Conservation (phyloP, 2,888 invertebrate species). For the Galerucella calmariensis region DNA sequence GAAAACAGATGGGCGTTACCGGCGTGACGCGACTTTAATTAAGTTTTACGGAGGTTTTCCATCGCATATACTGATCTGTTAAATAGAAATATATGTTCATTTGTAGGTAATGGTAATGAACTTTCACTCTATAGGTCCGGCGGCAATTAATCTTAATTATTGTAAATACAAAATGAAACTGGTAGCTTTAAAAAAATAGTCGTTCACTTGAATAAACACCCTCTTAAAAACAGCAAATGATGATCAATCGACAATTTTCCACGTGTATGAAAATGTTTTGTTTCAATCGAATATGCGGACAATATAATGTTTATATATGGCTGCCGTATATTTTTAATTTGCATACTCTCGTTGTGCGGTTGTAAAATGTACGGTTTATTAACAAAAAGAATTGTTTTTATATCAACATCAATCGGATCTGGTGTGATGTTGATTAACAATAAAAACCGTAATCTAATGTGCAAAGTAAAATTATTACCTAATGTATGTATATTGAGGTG, state of each 20-base stretch:
- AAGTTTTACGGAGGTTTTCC: slow-evolving; percentile 24
- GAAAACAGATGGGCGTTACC: slow-evolving; percentile 15
- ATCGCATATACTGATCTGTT: slow-evolving; percentile 23
- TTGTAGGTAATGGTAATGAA: slow-evolving; percentile 25
- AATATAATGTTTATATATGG: neutral
- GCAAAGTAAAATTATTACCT: too few species aligned
- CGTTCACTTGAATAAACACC: slow-evolving; percentile 1
- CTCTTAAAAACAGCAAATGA: neutral
- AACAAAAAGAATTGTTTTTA: too few species aligned
- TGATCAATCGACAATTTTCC: neutral
- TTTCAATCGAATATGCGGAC: neutral
- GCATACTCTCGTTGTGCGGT: neutral
- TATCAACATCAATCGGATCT: too few species aligned
- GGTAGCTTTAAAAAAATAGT: slow-evolving; percentile 5
- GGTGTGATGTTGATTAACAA: too few species aligned
- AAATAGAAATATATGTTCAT: slow-evolving; percentile 29
- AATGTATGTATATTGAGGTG: too few species aligned
- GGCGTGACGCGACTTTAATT: slow-evolving; percentile 19
- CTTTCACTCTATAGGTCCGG: slow-evolving; percentile 20
- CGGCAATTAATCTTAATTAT: slow-evolving; percentile 26
- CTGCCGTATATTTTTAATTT: neutral
- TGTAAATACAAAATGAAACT: slow-evolving; percentile 21
- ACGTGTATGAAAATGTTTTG: neutral
- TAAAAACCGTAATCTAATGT: too few species aligned
- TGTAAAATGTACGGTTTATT: too few species aligned